These are phyloP conservation scores for Danio aesculapii DNA, from an alignment of 2,797 vertebrate species.

Conservation along the genomic window DNA sequence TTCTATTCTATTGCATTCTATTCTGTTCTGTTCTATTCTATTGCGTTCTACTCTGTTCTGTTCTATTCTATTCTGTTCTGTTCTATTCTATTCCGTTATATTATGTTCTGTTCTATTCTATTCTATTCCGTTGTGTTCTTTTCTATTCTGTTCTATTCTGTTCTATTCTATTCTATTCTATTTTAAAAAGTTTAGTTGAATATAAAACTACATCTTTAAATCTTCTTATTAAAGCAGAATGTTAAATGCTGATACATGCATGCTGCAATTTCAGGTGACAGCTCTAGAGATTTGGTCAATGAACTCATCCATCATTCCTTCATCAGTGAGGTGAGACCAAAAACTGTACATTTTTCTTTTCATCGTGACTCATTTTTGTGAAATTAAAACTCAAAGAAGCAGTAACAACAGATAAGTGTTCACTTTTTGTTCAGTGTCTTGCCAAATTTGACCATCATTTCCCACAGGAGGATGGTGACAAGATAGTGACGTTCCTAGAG, in stretches of 20 bases:
- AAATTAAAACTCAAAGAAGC: background rate
- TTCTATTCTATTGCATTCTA: no score
- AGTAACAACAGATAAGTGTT: background rate
- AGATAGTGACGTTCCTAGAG: conserved; percentile 81
- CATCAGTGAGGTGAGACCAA: conserved; percentile 80
- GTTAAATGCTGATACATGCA: background rate
- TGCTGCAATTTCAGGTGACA: conserved; percentile 74
- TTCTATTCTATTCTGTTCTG: no score
- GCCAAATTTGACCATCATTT: conserved; percentile 9
- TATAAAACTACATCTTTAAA: no score
- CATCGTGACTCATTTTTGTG: background rate
- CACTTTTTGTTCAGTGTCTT: background rate
- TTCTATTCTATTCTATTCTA: no score
- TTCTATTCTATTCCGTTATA: no score
- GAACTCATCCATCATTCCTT: conserved; percentile 87
- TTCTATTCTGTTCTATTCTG: no score
- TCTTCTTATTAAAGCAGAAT: no score
- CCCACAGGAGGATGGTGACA: conserved; percentile 81
- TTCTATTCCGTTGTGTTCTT: no score
- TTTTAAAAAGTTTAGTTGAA: no score
- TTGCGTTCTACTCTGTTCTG: no score
- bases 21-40: no score
- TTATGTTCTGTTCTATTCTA: no score
- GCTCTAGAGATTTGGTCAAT: conserved; percentile 78
- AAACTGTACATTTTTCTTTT: background rate